These are phyloP conservation scores for Nicator chloris DNA, from an alignment of 2,113 vertebrate species.

Conservation along the genomic window DNA sequence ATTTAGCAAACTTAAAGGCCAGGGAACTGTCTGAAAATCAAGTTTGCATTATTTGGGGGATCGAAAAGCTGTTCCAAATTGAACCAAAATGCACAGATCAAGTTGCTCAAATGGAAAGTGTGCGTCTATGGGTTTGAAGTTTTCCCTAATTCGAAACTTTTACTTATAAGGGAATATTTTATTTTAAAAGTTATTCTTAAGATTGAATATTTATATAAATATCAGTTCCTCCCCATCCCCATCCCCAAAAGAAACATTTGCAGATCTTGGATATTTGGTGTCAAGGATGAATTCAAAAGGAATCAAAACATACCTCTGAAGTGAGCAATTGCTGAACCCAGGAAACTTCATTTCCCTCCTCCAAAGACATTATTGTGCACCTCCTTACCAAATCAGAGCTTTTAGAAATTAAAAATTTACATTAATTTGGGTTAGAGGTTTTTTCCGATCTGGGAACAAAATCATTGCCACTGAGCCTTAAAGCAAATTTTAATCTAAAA, in stretches of 20 bases:
- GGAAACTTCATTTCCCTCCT: not conserved
- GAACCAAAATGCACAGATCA: not conserved
- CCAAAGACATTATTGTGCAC: not conserved
- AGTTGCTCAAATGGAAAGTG: not conserved
- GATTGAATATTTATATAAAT: not conserved
- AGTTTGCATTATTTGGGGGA: not conserved
- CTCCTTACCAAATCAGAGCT: not conserved
- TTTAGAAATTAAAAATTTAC: not conserved
- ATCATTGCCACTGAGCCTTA: not conserved
- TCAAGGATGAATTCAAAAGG: not conserved
- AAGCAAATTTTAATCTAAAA: not conserved
- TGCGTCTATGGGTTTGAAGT: not conserved
- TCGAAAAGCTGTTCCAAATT: not conserved
- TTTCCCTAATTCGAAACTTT: not conserved
- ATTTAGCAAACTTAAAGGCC: not conserved
- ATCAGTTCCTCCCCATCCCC: not conserved
- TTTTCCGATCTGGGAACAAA: not conserved
- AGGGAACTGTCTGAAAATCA: not conserved
- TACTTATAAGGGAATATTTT: not conserved
- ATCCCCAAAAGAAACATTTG: not conserved
- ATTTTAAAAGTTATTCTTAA: not conserved
- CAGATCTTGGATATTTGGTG: not conserved
- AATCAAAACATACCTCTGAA: not conserved
- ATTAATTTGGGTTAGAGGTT: not conserved
- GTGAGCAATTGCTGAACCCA: not conserved